These are phyloP conservation scores for Steinernema khuongi DNA, from an alignment of 1,140 invertebrate species.

Conservation along the genomic window DNA sequence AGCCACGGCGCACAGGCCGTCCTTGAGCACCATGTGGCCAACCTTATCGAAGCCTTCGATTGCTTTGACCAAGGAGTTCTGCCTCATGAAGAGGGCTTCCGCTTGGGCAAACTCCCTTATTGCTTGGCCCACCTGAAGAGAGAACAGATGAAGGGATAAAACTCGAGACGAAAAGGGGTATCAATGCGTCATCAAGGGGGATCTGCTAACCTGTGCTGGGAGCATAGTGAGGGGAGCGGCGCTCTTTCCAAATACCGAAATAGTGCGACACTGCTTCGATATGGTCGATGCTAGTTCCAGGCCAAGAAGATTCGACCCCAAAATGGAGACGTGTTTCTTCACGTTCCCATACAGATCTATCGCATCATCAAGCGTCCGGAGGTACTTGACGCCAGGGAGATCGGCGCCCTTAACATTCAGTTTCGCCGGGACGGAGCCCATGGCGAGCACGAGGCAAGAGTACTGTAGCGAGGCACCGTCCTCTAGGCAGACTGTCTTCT, in stretches of 20 bases:
- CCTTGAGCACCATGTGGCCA: constrained; percentile 20
- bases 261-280: background rate
- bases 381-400: background rate
- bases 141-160: too few relatives aligned
- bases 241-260: constrained; percentile 18
- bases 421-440: background rate
- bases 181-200: too few relatives aligned
- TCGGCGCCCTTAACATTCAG: background rate
- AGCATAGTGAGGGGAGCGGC: constrained; percentile 18
- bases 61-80: background rate
- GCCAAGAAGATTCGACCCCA: background rate
- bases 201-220: too few relatives aligned
- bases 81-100: background rate
- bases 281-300: constrained; percentile 2
- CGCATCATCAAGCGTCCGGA: background rate
- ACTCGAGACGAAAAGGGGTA: too few relatives aligned
- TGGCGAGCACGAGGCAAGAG: constrained; percentile 16
- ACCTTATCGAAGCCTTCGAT: constrained; percentile 22
- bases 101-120: constrained; percentile 17
- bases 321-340: constrained; percentile 22
- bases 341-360: background rate
- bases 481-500: constrained; percentile 16
- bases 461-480: constrained; percentile 17
- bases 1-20: constrained; percentile 21
- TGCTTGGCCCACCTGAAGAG: background rate